Base-by-base conservation (phyloP, 1,140 invertebrate species). In the Trichoplusia ni region DNA sequence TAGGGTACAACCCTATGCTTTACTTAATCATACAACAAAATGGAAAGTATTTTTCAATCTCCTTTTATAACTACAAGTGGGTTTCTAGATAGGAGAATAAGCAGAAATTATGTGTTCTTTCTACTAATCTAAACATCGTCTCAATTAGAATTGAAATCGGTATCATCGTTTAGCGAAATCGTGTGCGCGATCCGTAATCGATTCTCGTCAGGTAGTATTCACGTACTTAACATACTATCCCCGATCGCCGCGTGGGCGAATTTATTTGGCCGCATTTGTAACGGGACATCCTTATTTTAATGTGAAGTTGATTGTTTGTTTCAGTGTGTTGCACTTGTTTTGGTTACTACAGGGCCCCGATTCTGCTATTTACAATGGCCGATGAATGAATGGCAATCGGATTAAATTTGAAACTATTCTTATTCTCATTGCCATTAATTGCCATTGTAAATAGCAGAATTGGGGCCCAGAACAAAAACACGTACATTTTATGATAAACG, bases 141-240 rank as follows among this genome's bases (percentile, higher is more conserved):
- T 44, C 25, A 14, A 19, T 46, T 33, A 40, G 37, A 53, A 63
- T 47, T 53, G 60, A 38, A n/a, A 44, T 49, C 61, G 59, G 70
- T 71, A 21, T 37, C 63, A 74, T 74, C 37, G 53, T 51, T 38
- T 56, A 59, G 69, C 71, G 69, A 77, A 77, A 74, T 69, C 69
- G 64, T 46, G 16, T 58, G 14, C 35, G 25, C 35, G 25, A 19
- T 21, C 47, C 29, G 37, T 65, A 69, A 71, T 69, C 65, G 59
- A 82, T 82, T 79, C 80, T 65, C 56, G 40, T 81, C 80, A 82
- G 64, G 80, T 74, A 64, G 14, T 64, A 16, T 23, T 60, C 40
- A 33, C 62, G 60, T 58, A 69, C 71, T 75, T 75, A 77, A 77
- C 81, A 79, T 72, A 77, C 70, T 82, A 71, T 70, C 76, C 81